Percentiles rank a stretch among this genome's conserved stretches.
These are phyloP conservation scores for Synergus japonicus DNA, from an alignment of 2,888 invertebrate species.

Conservation along the genomic window DNA sequence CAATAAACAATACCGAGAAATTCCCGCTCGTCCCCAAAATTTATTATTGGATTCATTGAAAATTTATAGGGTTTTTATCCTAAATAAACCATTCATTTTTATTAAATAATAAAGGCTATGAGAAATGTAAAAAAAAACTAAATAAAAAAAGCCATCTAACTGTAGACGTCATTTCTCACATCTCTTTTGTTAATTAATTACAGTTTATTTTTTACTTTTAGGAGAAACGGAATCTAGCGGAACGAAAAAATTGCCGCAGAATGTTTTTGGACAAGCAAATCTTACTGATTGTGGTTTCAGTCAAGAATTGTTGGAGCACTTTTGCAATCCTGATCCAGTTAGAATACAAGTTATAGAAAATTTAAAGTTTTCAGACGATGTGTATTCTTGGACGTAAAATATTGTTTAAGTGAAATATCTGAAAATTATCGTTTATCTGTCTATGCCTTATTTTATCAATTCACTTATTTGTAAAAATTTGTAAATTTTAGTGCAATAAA, in stretches of 20 bases:
- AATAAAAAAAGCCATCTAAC: too few relatives aligned
- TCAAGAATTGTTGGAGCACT: conserved; percentile 81
- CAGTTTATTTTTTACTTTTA: conserved; percentile 58
- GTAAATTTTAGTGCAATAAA: neutral
- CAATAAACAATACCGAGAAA: too few relatives aligned
- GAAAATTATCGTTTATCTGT: neutral
- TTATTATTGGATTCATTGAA: too few relatives aligned
- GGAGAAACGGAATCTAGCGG: conserved; percentile 78
- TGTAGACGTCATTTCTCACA: conserved; percentile 59
- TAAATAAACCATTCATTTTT: too few relatives aligned
- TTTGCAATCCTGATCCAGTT: conserved; percentile 82
- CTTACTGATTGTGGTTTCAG: conserved; percentile 92
- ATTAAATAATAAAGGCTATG: too few relatives aligned
- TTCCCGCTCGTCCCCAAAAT: too few relatives aligned
- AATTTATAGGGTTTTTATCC: too few relatives aligned
- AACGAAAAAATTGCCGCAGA: conserved; percentile 79
- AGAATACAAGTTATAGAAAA: conserved; percentile 81
- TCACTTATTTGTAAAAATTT: neutral
- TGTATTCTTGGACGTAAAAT: conserved; percentile 79
- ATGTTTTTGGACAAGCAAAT: conserved; percentile 90
- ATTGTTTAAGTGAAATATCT: neutral
- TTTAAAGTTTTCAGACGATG: conserved; percentile 82
- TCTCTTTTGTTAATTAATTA: conserved; percentile 7
- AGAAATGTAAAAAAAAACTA: too few relatives aligned
- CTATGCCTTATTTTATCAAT: neutral